Conservation (phyloP, 2,888 invertebrate species). For the Oxystoma pomonae region DNA sequence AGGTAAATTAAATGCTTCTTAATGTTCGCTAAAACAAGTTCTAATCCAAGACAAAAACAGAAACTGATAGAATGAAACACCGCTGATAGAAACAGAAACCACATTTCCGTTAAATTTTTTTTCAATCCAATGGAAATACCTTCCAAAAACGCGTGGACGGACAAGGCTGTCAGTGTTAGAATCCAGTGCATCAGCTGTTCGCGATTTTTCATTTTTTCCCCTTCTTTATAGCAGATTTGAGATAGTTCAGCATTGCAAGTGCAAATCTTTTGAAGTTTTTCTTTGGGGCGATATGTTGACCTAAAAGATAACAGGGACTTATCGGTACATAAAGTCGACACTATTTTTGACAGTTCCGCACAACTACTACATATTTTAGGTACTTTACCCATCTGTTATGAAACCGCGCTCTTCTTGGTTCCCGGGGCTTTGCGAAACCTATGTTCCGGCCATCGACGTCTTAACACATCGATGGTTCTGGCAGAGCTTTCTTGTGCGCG, state of each 20-base stretch:
- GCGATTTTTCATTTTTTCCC: neutral
- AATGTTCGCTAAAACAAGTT: neutral
- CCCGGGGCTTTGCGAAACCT: too few relatives aligned
- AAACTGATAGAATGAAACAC: neutral
- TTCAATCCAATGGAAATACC: neutral
- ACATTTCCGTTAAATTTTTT: neutral
- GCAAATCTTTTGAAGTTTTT: neutral
- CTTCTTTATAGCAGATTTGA: neutral
- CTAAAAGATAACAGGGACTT: neutral
- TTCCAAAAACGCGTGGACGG: neutral
- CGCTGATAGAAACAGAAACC: neutral
- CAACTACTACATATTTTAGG: too few relatives aligned
- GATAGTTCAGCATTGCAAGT: neutral
- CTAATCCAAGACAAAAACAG: neutral
- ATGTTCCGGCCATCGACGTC: too few relatives aligned
- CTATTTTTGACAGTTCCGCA: too few relatives aligned
- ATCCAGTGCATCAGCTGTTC: slow-evolving; percentile 1
- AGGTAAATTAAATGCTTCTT: neutral
- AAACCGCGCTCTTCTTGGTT: too few relatives aligned
- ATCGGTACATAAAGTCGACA: too few relatives aligned
- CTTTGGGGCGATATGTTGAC: neutral
- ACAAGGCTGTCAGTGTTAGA: neutral
- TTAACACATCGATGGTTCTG: too few relatives aligned
- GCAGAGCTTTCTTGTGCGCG: too few relatives aligned
- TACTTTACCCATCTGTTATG: too few relatives aligned